Evolutionary conservation across 2,888 invertebrate genomes (phyloP), one percentile per base, ranked within the genome.

Genomic region (Oxytorus armatus): DNA sequence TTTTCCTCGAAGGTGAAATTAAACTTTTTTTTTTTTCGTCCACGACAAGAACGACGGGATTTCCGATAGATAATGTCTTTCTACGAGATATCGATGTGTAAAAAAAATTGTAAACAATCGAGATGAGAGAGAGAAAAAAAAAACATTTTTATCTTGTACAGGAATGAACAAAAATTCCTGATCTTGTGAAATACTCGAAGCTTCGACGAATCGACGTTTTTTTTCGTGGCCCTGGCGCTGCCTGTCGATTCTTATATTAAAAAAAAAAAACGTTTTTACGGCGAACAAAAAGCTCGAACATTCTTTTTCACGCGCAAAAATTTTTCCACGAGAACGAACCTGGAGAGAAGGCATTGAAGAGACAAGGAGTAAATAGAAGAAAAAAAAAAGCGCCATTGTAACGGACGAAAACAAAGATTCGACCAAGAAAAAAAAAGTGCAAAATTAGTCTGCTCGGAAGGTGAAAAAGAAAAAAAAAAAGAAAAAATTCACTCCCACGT

Each of bases 91-190:
- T 63, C 70, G 33, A 70, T 57, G 63, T 70, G 42, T 77, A 44
- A 65, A 74, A 65, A 59, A 70, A 61, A 55, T 69, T 61, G 59
- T 47, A 3, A 42, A 25, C 16, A 42, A 72, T 57, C 63, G 65
- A 65, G 44, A 47, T 42, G 3, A 21, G 53, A 18, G 8, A 53
- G n/a, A 14, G n/a, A 16, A 29, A 66, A 39, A 47, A 23, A 14
- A 42, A 70, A 36, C 49, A 55, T 51, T 33, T 69, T 75, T 75
- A 75, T 69, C 69, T 51, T 51, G 42, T 57, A 39, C 29, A 49
- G 29, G 51, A 25, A 21, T 21, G 10, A 16, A 49, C 23, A 23
- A 49, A 3, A 39, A 66, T 53, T 49, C 23, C 69, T 23, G 39
- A 25, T 77, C 59, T 75, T 75, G n/a, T n/a, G n/a, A n/a, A n/a